These are phyloP conservation scores for Epizoanthus ramosus DNA, from an alignment of 92 coral and sea anemone genomes.

Conservation along the genomic window DNA sequence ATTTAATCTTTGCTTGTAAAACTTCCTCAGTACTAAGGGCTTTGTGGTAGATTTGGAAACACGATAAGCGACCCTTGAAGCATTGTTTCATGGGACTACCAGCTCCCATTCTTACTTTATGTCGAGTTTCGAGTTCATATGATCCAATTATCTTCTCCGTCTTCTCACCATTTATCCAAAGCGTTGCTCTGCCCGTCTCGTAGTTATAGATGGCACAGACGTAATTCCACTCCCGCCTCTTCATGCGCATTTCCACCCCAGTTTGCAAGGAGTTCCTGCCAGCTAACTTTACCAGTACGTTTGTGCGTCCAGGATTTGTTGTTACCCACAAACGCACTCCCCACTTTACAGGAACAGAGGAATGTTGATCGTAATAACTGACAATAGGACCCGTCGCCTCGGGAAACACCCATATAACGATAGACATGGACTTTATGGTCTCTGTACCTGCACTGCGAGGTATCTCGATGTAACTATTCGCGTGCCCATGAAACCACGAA, in stretches of 20 bases:
- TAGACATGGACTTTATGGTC: not conserved
- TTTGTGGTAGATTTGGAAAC: slow-evolving; percentile 8
- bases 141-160: not conserved
- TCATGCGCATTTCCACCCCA: not conserved
- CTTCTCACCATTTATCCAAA: slow-evolving; percentile 3
- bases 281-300: not conserved
- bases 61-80: slow-evolving; percentile 6
- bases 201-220: slow-evolving; percentile 8
- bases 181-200: not conserved
- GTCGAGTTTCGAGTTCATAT: slow-evolving; percentile 10
- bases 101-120: slow-evolving; percentile 3
- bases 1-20: not conserved
- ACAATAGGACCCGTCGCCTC: slow-evolving; percentile 13
- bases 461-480: not conserved
- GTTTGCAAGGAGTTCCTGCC: not conserved
- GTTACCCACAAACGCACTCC: slow-evolving; percentile 11
- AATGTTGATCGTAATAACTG: not conserved
- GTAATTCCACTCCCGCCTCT: not conserved
- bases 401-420: slow-evolving; percentile 17
- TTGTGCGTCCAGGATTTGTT: not conserved
- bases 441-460: not conserved
- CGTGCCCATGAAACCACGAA: not conserved
- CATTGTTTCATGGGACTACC: not conserved
- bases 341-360: too few species aligned
- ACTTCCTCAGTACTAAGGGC: not conserved